phyloP scores from a whole-genome alignment of 2,113 vertebrate species.

The Callorhinus ursinus region DNA sequence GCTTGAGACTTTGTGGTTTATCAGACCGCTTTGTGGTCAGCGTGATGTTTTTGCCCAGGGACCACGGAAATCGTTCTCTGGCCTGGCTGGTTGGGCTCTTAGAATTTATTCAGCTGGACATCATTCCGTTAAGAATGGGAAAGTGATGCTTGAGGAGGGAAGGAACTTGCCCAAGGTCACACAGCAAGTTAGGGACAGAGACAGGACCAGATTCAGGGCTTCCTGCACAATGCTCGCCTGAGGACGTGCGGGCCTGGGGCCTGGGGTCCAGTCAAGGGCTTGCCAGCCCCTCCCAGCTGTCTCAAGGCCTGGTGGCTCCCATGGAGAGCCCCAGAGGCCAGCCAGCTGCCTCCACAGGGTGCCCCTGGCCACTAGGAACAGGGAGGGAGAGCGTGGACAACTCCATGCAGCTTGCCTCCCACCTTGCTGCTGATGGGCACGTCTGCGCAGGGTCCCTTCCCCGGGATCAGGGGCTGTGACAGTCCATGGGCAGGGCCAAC shows the following conservation, averaged over 20 bases:
- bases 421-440: too few relatives aligned
- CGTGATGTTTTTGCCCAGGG: neutral
- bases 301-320: neutral
- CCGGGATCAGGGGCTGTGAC: too few relatives aligned
- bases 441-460: too few relatives aligned
- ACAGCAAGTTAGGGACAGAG: neutral
- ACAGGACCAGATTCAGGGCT: neutral
- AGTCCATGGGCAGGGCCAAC: fast-evolving
- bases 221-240: neutral
- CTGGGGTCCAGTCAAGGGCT: neutral
- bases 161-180: neutral
- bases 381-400: neutral
- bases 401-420: neutral
- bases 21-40: neutral
- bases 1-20: neutral
- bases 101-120: neutral
- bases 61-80: neutral
- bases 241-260: neutral
- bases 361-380: neutral
- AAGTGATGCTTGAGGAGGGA: neutral
- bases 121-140: neutral
- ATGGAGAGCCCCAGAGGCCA: neutral
- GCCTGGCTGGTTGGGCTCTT: neutral
- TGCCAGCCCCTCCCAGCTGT: neutral
- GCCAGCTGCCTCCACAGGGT: neutral